Percentiles rank a stretch among this genome's conserved stretches.
Evolutionary conservation across 2,113 vertebrate species (phyloP).

Genomic region (Ailuropoda melanoleuca): DNA sequence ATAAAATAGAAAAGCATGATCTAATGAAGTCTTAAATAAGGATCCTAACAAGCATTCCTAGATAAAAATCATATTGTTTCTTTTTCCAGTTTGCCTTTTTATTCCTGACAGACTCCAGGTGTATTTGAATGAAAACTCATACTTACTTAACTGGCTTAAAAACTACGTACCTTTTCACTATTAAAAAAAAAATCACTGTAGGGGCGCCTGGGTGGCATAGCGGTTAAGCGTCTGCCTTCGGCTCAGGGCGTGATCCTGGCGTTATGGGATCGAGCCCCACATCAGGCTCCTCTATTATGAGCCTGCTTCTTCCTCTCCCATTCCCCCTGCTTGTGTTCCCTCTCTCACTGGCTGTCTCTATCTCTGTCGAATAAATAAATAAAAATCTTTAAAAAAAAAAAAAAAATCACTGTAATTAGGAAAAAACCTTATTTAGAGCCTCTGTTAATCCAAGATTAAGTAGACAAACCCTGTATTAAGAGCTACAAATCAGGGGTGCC

Average conservation of each 20-base stretch:
- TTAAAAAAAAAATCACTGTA: too few relatives aligned
- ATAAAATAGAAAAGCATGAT: conserved; percentile 64
- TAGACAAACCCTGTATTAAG: background rate
- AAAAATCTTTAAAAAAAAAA: too few relatives aligned
- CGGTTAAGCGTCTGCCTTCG: too few relatives aligned
- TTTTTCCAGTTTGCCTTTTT: conserved; percentile 38
- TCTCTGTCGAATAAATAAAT: too few relatives aligned
- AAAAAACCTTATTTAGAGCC: background rate
- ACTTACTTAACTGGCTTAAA: conserved; percentile 17
- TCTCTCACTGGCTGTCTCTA: too few relatives aligned
- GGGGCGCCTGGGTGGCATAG: too few relatives aligned
- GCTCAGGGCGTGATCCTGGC: too few relatives aligned
- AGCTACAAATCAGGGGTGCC: background rate
- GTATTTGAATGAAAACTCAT: conserved; percentile 27
- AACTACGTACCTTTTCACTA: conserved; percentile 5
- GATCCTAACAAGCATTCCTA: conserved; percentile 66
- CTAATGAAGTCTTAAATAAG: conserved; percentile 61
- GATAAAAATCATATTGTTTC: conserved; percentile 63
- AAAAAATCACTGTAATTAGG: background rate
- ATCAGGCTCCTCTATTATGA: too few relatives aligned
- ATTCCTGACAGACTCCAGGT: conserved; percentile 42
- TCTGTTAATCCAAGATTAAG: background rate
- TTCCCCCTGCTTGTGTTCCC: too few relatives aligned
- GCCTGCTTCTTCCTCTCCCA: too few relatives aligned
- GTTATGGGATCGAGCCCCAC: too few relatives aligned